Conservation (phyloP, 2,797 vertebrate genomes). For the Craterocephalus amniculus region DNA sequence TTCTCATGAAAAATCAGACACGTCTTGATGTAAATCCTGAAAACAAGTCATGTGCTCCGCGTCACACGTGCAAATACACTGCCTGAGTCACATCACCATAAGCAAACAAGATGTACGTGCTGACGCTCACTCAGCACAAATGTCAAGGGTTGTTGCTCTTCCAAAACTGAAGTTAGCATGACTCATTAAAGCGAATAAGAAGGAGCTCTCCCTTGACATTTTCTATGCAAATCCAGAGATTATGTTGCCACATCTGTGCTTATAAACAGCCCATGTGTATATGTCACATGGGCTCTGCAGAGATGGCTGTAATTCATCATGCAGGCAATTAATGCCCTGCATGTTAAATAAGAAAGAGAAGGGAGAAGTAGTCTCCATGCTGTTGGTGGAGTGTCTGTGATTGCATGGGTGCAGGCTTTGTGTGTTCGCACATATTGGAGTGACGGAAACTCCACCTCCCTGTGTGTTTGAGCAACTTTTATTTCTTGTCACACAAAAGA, state of each 20-base stretch:
- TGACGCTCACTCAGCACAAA: conserved; percentile 39
- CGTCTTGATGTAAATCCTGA: not conserved
- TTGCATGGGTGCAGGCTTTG: not conserved
- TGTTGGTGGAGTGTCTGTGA: conserved; percentile 19
- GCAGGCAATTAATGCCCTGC: conserved; percentile 57
- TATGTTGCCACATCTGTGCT: conserved; percentile 62
- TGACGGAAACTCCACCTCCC: conserved; percentile 20
- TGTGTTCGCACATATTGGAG: conserved; percentile 11
- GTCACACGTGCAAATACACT: not conserved
- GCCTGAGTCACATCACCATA: conserved; percentile 23
- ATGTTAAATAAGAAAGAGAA: conserved; percentile 45
- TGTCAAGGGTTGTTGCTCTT: conserved; percentile 27
- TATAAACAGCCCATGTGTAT: conserved; percentile 57
- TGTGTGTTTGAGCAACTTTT: not conserved
- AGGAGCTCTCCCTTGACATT: conserved; percentile 57
- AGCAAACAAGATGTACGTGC: conserved; percentile 44
- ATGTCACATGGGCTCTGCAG: conserved; percentile 54
- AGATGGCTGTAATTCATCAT: conserved; percentile 64
- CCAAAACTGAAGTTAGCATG: conserved; percentile 56
- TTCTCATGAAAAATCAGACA: not conserved
- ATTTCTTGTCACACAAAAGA: conserved; percentile 27
- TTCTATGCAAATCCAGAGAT: conserved; percentile 47
- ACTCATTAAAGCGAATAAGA: conserved; percentile 61
- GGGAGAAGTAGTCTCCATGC: conserved; percentile 14
- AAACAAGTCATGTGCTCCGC: conserved; percentile 12